These are phyloP conservation scores for Furcula furcula DNA, from an alignment of 2,888 invertebrate genomes.

Conservation along the genomic window DNA sequence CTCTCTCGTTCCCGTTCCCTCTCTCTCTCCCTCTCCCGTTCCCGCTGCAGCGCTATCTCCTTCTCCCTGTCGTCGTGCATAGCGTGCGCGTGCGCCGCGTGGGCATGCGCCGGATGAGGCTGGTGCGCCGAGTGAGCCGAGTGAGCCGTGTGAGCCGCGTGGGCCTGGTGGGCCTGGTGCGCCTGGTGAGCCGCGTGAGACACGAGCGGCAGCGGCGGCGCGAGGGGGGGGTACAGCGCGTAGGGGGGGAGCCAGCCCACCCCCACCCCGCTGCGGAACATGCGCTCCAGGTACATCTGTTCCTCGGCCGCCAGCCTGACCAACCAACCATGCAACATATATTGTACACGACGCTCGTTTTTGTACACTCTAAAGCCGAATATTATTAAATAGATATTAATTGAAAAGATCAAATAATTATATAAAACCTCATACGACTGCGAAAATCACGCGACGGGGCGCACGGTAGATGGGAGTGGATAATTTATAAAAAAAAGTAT, in stretches of 20 bases:
- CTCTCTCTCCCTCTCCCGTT: conserved; percentile 74
- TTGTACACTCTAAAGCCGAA: too few relatives aligned
- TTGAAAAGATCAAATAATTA: too few relatives aligned
- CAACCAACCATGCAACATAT: too few relatives aligned
- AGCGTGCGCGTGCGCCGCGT: conserved; percentile 66
- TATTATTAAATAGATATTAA: too few relatives aligned
- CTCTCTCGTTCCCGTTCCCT: conserved; percentile 52
- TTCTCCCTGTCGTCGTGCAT: conserved; percentile 77
- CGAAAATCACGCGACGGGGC: too few relatives aligned
- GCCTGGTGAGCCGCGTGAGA: conserved; percentile 57
- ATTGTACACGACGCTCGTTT: too few relatives aligned
- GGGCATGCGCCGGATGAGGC: conserved; percentile 31
- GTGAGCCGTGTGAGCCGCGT: conserved; percentile 59
- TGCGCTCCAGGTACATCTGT: conserved; percentile 93
- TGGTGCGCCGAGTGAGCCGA: conserved; percentile 48
- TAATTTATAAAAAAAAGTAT: too few relatives aligned
- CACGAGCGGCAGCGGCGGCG: conserved; percentile 69
- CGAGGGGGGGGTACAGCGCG: conserved; percentile 70
- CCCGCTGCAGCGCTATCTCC: conserved; percentile 78
- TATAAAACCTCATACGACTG: too few relatives aligned
- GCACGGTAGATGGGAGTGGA: too few relatives aligned
- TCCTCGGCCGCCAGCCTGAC: conserved; percentile 85
- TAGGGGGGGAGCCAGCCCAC: conserved; percentile 81
- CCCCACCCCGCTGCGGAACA: conserved; percentile 80
- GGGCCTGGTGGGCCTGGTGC: conserved; percentile 31